Evolutionary conservation across 2,113 vertebrate species (phyloP).

Genomic region (Neoarius graeffei): DNA sequence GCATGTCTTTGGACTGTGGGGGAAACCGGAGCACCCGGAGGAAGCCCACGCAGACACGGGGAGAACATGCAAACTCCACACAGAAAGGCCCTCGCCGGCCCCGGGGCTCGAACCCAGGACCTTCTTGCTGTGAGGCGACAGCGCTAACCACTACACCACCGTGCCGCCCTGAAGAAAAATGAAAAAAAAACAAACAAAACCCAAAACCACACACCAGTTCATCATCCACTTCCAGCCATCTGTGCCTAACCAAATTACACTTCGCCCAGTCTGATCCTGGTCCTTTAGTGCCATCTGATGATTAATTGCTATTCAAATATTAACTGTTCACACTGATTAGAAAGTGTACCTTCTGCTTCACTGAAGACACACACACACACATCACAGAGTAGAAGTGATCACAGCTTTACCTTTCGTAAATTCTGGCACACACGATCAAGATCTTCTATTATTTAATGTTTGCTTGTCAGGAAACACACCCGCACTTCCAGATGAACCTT

Average conservation of each 20-base stretch:
- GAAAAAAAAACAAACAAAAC: not conserved
- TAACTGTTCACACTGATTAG: conserved; percentile 34
- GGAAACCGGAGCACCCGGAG: too few relatives aligned
- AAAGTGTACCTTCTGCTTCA: conserved; percentile 22
- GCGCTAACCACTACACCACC: too few relatives aligned
- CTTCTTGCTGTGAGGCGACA: too few relatives aligned
- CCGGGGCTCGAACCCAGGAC: too few relatives aligned
- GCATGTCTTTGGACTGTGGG: too few relatives aligned
- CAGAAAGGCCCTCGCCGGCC: too few relatives aligned
- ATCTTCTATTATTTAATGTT: conserved; percentile 13
- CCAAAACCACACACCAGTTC: not conserved
- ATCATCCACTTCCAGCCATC: conserved; percentile 30
- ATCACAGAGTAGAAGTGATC: conserved; percentile 1
- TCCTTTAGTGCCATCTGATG: conserved; percentile 23
- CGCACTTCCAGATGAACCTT: conserved; percentile 2
- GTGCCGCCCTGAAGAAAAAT: not conserved
- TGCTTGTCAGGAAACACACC: conserved; percentile 32
- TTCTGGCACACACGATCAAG: not conserved
- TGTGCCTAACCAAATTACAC: conserved; percentile 30
- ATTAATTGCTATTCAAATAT: conserved; percentile 49
- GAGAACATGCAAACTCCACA: too few relatives aligned
- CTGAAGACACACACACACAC: not conserved
- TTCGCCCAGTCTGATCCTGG: conserved; percentile 25
- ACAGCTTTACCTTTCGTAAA: not conserved
- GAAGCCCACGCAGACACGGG: too few relatives aligned